Evolutionary conservation across 1,140 invertebrate genomes (phyloP).

Genomic region (Drosophila subpulchrella): DNA sequence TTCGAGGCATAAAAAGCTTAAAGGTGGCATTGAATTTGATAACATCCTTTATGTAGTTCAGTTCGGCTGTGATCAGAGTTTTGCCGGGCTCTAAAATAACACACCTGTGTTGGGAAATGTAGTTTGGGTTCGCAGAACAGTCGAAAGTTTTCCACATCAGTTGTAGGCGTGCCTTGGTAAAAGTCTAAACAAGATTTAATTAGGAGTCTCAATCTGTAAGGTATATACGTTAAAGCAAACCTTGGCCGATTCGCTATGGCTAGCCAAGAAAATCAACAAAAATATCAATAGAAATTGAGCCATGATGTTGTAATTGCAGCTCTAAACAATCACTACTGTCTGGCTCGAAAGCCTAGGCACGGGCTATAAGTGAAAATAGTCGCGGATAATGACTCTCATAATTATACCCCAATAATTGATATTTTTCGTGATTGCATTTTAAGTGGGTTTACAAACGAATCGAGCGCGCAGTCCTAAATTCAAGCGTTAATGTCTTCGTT

Average conservation of each 20-base stretch:
- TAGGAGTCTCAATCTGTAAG: neutral
- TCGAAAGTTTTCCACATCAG: conserved; percentile 41
- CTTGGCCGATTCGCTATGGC: conserved; percentile 16
- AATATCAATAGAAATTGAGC: conserved; percentile 21
- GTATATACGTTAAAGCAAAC: neutral
- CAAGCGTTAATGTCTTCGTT: conserved; percentile 20
- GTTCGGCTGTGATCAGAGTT: conserved; percentile 19
- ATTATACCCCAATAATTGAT: conserved; percentile 33
- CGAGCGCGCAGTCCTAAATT: conserved; percentile 1
- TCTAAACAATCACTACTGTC: conserved; percentile 23
- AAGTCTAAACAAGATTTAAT: conserved; percentile 1
- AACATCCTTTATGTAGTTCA: conserved; percentile 12
- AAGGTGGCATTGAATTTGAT: conserved; percentile 37
- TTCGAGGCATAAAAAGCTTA: conserved; percentile 16
- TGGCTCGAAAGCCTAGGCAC: neutral
- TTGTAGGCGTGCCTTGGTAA: conserved; percentile 8
- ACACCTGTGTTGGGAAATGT: conserved; percentile 29
- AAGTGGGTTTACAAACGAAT: conserved; percentile 16
- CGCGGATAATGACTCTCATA: conserved; percentile 5
- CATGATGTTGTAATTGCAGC: conserved; percentile 16
- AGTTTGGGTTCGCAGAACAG: conserved; percentile 11
- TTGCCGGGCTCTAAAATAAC: conserved; percentile 30
- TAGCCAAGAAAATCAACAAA: conserved; percentile 11
- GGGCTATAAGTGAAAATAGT: conserved; percentile 15
- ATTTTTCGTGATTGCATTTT: conserved; percentile 41